Conservation (phyloP, 2,888 invertebrate species). For the Andrena chrysosceles region DNA sequence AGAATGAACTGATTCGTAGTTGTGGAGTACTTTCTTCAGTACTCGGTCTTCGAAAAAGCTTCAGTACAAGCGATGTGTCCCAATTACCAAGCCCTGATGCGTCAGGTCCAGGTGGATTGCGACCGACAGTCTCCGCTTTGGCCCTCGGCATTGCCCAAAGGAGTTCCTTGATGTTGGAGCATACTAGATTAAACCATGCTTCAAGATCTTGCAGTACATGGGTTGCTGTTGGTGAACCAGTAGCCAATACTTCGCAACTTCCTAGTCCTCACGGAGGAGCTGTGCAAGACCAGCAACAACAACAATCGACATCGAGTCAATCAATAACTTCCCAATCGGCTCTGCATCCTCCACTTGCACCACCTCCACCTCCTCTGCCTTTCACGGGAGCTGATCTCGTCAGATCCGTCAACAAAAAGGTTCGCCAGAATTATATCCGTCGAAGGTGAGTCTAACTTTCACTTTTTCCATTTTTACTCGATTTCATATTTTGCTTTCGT, state of each 20-base stretch:
- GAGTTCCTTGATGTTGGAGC: slow-evolving; percentile 86
- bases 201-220: slow-evolving; percentile 93
- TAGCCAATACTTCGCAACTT: slow-evolving; percentile 91
- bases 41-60: slow-evolving; percentile 93
- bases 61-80: slow-evolving; percentile 92
- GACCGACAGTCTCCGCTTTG: slow-evolving; percentile 86
- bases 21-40: slow-evolving; percentile 93
- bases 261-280: slow-evolving; percentile 92
- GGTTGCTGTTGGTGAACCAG: slow-evolving; percentile 92
- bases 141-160: slow-evolving; percentile 87
- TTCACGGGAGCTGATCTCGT: slow-evolving; percentile 90
- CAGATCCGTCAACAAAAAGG: slow-evolving; percentile 92
- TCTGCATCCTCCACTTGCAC: slow-evolving; percentile 78
- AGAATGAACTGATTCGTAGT: slow-evolving; percentile 91
- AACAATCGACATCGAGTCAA: slow-evolving; percentile 21
- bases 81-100: slow-evolving; percentile 87
- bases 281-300: slow-evolving; percentile 77
- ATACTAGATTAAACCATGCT: slow-evolving; percentile 87
- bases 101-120: slow-evolving; percentile 77
- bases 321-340: slow-evolving; percentile 44
- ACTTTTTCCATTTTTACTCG: neutral
- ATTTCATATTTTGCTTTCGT: neutral
- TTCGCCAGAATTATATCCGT: slow-evolving; percentile 93
- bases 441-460: slow-evolving; percentile 83
- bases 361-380: slow-evolving; percentile 85